phyloP scores from a whole-genome alignment of 92 coral and sea anemone species.

The Muricea muricata region DNA sequence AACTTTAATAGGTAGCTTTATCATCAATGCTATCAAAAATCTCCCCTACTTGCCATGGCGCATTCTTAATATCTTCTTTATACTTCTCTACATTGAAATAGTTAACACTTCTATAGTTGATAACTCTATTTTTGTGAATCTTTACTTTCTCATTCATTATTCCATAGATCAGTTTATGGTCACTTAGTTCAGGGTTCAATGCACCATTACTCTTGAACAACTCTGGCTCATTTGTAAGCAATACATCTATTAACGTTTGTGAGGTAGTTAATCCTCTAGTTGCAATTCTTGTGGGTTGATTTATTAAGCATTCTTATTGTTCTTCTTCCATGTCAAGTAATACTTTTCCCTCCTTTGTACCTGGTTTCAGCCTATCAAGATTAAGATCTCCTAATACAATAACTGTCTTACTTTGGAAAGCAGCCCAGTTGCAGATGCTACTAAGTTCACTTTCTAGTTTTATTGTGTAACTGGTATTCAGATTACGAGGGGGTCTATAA shows the following conservation, averaged over 20 bases:
- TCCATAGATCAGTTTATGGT: conserved; percentile 65
- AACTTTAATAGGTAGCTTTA: conserved; percentile 41
- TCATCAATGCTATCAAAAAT: conserved; percentile 65
- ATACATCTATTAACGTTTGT: conserved; percentile 62
- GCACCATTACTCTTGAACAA: conserved; percentile 40
- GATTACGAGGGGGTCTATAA: conserved; percentile 52
- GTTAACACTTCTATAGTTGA: conserved; percentile 41
- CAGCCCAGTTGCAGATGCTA: conserved; percentile 57
- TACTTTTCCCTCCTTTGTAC: conserved; percentile 55
- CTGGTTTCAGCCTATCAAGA: conserved; percentile 50
- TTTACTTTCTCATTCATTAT: conserved; percentile 42
- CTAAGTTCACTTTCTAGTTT: conserved; percentile 59
- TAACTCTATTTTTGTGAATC: conserved; percentile 4
- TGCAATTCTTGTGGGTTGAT: conserved; percentile 57
- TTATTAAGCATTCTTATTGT: conserved; percentile 45
- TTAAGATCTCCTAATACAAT: conserved; percentile 58
- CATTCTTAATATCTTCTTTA: conserved; percentile 35
- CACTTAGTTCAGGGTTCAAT: conserved; percentile 67
- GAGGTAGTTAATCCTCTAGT: conserved; percentile 25
- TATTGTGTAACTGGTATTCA: conserved; percentile 1
- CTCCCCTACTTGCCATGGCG: conserved; percentile 70
- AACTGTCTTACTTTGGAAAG: conserved; percentile 9
- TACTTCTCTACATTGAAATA: conserved; percentile 42
- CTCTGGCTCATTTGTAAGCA: conserved; percentile 60
- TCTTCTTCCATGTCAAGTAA: conserved; percentile 52